These are phyloP conservation scores for Sus scrofa DNA, from an alignment of 2,113 vertebrate genomes.

Conservation along the genomic window T2T-Sscrofa CM000812.6:215295001-215295500, in stretches of 20 bases:
- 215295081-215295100: neutral
- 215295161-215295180: neutral
- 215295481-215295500: conserved; percentile 60
- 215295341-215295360: conserved; percentile 61
- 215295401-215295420: conserved; percentile 73
- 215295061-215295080: neutral
- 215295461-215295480: conserved; percentile 71
- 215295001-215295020: neutral
- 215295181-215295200: neutral
- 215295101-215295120: neutral
- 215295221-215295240: neutral
- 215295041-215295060: neutral
- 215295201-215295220: neutral
- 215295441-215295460: conserved; percentile 59
- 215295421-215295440: conserved; percentile 69
- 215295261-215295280: neutral
- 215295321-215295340: conserved; percentile 10
- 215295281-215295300: neutral
- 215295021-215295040: neutral
- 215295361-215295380: conserved; percentile 44
- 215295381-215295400: conserved; percentile 62
- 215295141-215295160: neutral
- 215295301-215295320: neutral
- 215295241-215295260: neutral
- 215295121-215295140: neutral